Evolutionary conservation across 2,113 vertebrate genomes (phyloP), one percentile per base, ranked within the genome.

Genomic region (Sinocyclocheilus maitianheensis): DNA sequence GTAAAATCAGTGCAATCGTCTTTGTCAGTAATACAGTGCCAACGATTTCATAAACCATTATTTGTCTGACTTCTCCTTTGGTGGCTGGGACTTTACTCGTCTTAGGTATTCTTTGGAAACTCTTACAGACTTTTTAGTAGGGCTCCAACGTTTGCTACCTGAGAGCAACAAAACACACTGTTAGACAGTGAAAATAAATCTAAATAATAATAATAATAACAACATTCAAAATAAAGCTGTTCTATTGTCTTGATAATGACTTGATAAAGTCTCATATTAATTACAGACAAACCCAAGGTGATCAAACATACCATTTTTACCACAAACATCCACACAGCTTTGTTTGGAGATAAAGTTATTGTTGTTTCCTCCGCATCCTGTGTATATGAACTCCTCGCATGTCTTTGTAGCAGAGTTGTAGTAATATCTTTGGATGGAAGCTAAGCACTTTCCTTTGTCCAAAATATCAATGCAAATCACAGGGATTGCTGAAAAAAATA

Each of bases 331-430:
- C 82, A 90, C 90, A 90, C 98, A 99, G 79, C 89, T 93, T 0
- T 81, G 85, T 82, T 90, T 90, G 1, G 90, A 94, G 85, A 95
- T 88, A 0, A 99, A 99, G 92, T 99, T 99, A 91, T 99, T 99
- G 87, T 93, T 92, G 90, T 96, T 99, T 37, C 97, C 97, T 7
- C 97, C 97, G 22, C 97, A 99, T 87, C 97, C 98, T 0, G 96
- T 95, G 6, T 98, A 99, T 18, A 37, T 88, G 84, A 99, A 99
- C 89, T 94, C 85, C 85, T 96, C 93, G 62, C 98, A 99, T 16
- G 67, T 91, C 86, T 93, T 95, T 81, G 90, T 92, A 84, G 90
- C 91, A 22, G n/a, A 1, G 62, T 97, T 97, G 89, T 96, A 99
- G 91, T 97, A 97, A 91, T 95, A 99, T 3, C 98, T 97, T 12